These are phyloP conservation scores for roundworm (Caenorhabditis elegans) DNA, from an alignment of 1,140 invertebrate species.

Conservation along the genomic window DNA sequence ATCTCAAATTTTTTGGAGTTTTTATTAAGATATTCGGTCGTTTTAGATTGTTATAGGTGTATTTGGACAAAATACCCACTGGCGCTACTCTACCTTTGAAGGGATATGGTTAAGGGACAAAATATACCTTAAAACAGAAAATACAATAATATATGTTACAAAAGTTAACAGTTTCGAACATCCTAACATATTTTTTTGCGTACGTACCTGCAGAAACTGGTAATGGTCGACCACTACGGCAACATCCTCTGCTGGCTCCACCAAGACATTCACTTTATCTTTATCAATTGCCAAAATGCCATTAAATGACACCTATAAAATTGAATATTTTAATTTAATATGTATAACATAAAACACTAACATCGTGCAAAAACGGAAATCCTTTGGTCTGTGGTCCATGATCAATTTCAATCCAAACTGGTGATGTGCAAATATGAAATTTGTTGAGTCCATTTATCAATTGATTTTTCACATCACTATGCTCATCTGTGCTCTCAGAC, in stretches of 20 bases:
- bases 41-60: too few species aligned
- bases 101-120: too few species aligned
- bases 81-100: too few species aligned
- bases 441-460: background rate
- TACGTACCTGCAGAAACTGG: conserved; percentile 52
- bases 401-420: conserved; percentile 52
- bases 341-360: background rate
- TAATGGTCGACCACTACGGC: conserved; percentile 54
- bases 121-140: too few species aligned
- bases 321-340: background rate
- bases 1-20: too few species aligned
- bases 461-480: background rate
- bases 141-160: too few species aligned
- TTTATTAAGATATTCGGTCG: too few species aligned
- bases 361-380: conserved; percentile 44
- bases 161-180: too few species aligned
- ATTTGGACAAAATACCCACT: too few species aligned
- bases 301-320: conserved; percentile 1
- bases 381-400: conserved; percentile 37
- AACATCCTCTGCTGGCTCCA: conserved; percentile 46
- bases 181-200: background rate
- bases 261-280: conserved; percentile 42
- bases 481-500: background rate
- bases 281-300: conserved; percentile 5
- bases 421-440: conserved; percentile 45